Evolutionary conservation across 2,797 vertebrate species (phyloP).

Genomic region (Glossophaga mutica): DNA sequence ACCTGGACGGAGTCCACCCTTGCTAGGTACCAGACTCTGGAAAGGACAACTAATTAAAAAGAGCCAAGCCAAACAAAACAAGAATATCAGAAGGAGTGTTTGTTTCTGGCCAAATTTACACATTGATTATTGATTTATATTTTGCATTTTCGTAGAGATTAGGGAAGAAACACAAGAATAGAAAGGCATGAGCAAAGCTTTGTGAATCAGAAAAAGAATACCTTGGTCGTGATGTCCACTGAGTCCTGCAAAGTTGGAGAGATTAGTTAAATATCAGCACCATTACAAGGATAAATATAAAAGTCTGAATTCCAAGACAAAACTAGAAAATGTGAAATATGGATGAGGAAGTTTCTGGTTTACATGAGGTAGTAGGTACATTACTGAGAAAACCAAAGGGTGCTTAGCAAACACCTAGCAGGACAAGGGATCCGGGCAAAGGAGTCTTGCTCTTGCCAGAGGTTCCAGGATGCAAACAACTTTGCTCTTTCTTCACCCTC

Average conservation of each 20-base stretch:
- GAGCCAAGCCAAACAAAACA: not conserved
- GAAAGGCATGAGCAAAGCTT: not conserved
- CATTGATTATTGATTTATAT: not conserved
- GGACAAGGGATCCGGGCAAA: slow-evolving; percentile 39
- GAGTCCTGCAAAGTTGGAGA: not conserved
- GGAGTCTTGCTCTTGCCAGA: slow-evolving; percentile 27
- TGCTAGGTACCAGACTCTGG: not conserved
- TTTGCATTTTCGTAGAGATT: not conserved
- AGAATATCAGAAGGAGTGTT: not conserved
- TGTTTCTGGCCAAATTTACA: not conserved
- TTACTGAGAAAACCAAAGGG: slow-evolving; percentile 28
- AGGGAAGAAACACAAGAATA: not conserved
- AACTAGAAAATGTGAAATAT: not conserved
- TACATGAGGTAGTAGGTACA: not conserved
- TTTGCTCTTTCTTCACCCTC: not conserved
- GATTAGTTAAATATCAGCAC: not conserved
- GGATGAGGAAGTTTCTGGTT: not conserved
- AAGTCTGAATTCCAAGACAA: not conserved
- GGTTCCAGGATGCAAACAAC: slow-evolving; percentile 55
- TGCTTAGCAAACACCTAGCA: slow-evolving; percentile 37
- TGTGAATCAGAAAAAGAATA: not conserved
- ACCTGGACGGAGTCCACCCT: not conserved
- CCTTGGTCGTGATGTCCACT: not conserved
- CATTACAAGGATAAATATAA: not conserved
- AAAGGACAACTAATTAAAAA: not conserved